A percentile compares a stretch with the other conserved stretches of the same genome.
These are phyloP conservation scores for Clanis bilineata DNA, from an alignment of 2,888 invertebrate species.

Conservation along the genomic window DNA sequence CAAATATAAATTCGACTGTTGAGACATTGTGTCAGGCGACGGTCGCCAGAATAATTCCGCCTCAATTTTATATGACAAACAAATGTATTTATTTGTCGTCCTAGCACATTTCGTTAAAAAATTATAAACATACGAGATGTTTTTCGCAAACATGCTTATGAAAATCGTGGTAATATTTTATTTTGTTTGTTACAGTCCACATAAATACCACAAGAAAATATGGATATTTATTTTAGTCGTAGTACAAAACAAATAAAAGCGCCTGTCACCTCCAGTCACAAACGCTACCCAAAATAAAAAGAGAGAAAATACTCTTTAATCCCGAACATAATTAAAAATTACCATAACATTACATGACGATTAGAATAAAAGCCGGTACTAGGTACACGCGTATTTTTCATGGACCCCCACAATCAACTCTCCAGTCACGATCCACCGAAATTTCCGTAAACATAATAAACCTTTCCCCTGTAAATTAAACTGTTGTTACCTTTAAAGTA, in stretches of 20 bases:
- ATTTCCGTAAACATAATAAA: constrained; percentile 23
- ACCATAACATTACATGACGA: constrained; percentile 15
- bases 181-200: no score
- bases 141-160: no score
- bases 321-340: constrained; percentile 12
- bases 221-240: background rate
- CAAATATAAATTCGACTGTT: no score
- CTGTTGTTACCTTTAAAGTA: constrained; percentile 17
- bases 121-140: no score
- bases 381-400: background rate
- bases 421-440: constrained; percentile 19
- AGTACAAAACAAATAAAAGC: background rate
- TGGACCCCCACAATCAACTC: constrained; percentile 14
- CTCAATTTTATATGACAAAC: no score
- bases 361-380: constrained; percentile 14
- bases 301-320: background rate
- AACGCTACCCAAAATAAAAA: background rate
- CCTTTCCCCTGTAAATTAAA: constrained; percentile 21
- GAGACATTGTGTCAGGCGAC: no score
- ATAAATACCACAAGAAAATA: no score
- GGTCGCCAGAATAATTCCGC: no score
- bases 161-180: no score
- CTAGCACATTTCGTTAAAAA: no score
- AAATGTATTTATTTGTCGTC: no score
- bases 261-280: background rate